Base-by-base conservation (phyloP, 2,888 invertebrate species). In the Nymphalis urticae region DNA sequence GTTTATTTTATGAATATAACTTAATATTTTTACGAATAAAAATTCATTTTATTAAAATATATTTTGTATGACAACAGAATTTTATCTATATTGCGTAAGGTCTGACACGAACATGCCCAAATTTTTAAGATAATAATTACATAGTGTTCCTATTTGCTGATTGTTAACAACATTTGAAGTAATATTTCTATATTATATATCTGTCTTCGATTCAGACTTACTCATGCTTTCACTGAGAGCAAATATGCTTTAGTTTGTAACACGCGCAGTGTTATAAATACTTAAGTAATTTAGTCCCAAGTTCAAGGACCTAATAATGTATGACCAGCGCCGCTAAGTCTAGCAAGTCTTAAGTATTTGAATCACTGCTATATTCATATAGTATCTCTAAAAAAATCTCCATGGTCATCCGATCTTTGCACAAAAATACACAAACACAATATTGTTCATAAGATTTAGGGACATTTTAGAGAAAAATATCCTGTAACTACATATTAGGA, bases 231-330 rank as follows among this genome's bases (percentile, higher is more conserved):
- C 61, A 36, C 48, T 21, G 66, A 68, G 64, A 68, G 72, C 71
- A 71, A 65, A 71, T 72, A 72, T 73, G 71, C 71, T 76, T 74
- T 68, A 67, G 64, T 69, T 73, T 65, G 70, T 73, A 59, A 66
- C 68, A 72, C 72, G 76, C 73, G 73, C 70, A 71, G 71, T 71
- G 80, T 80, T 86, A 83, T 83, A 83, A 82, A 85, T 86, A 85
- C 76, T 74, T 79, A 72, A 68, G 75, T 82, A 77, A 79, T 79
- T 76, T 73, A 75, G 79, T 78, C 77, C 78, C 85, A 89, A 89
- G 88, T 89, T 89, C 89, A 88, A 77, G 83, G 84, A 89, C 86
- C 87, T 85, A 78, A 76, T 84, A 85, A 80, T 80, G 79, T 78
- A 80, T 76, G 65, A 74, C 73, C 58, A 72, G 81, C 80, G 82